phyloP scores from a whole-genome alignment of 2,888 invertebrate genomes.

The Diplazon laetatorius region DNA sequence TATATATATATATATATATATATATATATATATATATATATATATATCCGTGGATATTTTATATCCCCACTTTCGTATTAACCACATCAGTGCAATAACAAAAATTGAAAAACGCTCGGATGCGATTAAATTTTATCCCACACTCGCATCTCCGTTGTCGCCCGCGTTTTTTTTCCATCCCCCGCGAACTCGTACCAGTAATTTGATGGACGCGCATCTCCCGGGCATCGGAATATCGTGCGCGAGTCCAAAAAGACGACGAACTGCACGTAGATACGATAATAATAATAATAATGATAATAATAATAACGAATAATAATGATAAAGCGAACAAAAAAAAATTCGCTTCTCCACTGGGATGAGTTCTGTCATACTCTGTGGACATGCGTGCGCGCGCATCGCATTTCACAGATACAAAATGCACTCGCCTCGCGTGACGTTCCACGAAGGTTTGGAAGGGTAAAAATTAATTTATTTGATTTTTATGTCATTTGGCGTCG shows the following conservation, averaged over 20 bases:
- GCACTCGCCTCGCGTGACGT: too few relatives aligned
- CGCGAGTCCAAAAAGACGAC: conserved; percentile 43
- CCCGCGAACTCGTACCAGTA: conserved; percentile 45
- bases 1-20: background rate
- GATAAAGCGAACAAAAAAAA: conserved; percentile 47
- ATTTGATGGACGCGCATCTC: conserved; percentile 59
- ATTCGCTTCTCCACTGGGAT: conserved; percentile 17
- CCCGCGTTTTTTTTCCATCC: background rate
- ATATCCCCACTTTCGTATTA: conserved; percentile 33
- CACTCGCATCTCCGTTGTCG: conserved; percentile 6
- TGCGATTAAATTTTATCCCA: conserved; percentile 21
- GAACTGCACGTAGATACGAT: conserved; percentile 35
- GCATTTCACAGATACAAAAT: too few relatives aligned
- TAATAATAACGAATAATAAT: conserved; percentile 2
- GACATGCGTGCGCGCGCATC: background rate
- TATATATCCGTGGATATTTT: too few relatives aligned
- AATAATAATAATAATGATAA: conserved; percentile 31
- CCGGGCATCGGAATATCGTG: conserved; percentile 49
- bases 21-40: too few relatives aligned
- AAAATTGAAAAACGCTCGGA: conserved; percentile 17
- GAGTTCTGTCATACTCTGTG: conserved; percentile 43
- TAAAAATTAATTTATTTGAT: background rate
- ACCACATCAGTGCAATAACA: conserved; percentile 30
- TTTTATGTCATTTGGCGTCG: too few relatives aligned
- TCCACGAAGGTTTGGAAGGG: background rate